Percentiles rank a stretch among this genome's conserved stretches.
Evolutionary conservation across 30 jellyfish, hydroid and myxozoan species (phyloP).

Genomic region (Nemopilema nomurai): DNA sequence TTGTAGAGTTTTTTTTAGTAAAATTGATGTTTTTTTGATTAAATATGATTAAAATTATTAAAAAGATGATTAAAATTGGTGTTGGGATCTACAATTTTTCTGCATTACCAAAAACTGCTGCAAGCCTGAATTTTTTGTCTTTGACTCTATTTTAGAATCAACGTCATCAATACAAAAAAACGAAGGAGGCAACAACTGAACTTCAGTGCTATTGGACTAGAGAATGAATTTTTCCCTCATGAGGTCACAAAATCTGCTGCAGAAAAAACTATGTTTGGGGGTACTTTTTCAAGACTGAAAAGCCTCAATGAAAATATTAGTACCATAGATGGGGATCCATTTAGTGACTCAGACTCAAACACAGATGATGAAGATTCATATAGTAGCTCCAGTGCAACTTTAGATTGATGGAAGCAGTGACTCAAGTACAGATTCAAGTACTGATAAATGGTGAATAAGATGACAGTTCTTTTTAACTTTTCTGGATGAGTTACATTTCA

Average conservation of each 20-base stretch:
- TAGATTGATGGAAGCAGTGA: slow-evolving; percentile 10
- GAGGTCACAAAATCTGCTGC: slow-evolving; percentile 16
- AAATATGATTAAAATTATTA: neutral
- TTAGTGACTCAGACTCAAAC: neutral
- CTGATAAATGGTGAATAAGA: slow-evolving; percentile 8
- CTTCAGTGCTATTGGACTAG: slow-evolving; percentile 14
- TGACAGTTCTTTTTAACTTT: neutral
- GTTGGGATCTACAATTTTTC: neutral
- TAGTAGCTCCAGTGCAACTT: neutral
- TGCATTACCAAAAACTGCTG: neutral
- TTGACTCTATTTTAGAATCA: neutral
- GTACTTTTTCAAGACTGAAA: slow-evolving; percentile 1
- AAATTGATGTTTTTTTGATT: slow-evolving; percentile 2
- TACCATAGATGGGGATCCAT: neutral
- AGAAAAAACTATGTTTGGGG: neutral
- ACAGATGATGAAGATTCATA: neutral
- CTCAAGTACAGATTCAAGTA: slow-evolving; percentile 3
- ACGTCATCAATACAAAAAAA: neutral
- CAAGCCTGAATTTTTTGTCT: neutral
- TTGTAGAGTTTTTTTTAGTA: neutral
- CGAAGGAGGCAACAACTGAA: slow-evolving; percentile 18
- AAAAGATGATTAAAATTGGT: neutral
- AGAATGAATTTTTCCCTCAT: neutral
- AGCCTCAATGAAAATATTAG: neutral
- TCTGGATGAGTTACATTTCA: neutral